Conservation (phyloP, 2,888 invertebrate species). For the Aricia artaxerxes region DNA sequence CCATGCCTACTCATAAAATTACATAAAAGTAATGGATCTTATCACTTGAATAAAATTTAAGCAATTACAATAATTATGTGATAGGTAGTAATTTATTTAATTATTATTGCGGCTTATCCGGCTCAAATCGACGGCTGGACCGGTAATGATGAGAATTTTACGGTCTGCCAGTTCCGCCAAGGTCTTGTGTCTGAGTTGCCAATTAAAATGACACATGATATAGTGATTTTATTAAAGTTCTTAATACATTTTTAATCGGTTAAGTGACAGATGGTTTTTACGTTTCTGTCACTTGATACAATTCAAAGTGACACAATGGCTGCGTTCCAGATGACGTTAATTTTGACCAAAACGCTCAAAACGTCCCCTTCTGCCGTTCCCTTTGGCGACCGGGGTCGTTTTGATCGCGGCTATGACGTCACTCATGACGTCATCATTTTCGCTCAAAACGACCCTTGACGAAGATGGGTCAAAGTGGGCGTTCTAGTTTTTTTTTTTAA, state of each 20-base stretch:
- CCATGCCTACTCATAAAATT: not conserved
- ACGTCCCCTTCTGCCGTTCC: no score
- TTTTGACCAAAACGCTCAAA: no score
- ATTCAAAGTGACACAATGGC: no score
- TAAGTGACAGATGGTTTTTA: not conserved
- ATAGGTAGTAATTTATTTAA: conserved; percentile 15
- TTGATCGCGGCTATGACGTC: no score
- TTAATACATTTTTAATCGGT: conserved; percentile 6
- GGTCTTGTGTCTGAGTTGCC: conserved; percentile 10
- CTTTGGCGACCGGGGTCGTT: no score
- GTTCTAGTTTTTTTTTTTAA: no score
- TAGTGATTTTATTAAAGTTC: not conserved
- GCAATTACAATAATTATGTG: not conserved
- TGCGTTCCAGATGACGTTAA: no score
- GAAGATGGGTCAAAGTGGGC: no score
- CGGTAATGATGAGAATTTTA: conserved; percentile 25
- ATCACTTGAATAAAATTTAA: not conserved
- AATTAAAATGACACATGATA: conserved; percentile 21
- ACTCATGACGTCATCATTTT: no score
- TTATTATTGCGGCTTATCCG: conserved; percentile 12
- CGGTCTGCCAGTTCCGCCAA: conserved; percentile 20
- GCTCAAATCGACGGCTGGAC: conserved; percentile 4
- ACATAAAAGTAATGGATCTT: not conserved
- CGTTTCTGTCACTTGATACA: not conserved
- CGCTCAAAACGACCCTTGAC: no score